A percentile compares a stretch with the other conserved stretches of the same genome.
These are phyloP conservation scores for Arrhamphus sclerolepis DNA, from an alignment of 2,797 vertebrate species.

Conservation along the genomic window DNA sequence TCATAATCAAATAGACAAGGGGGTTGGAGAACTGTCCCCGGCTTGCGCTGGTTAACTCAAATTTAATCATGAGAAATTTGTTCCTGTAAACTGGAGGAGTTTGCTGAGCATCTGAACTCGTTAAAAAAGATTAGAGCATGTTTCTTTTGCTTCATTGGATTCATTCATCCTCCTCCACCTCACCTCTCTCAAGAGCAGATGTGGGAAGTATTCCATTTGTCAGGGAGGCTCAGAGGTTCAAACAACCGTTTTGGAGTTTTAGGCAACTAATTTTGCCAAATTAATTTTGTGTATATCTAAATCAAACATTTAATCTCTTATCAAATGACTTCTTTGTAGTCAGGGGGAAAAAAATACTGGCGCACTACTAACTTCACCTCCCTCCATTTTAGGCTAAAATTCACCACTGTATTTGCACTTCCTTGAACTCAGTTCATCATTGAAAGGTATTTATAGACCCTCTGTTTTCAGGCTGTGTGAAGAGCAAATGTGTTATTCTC, in stretches of 20 bases:
- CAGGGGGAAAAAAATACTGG: not conserved
- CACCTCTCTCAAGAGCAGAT: no score
- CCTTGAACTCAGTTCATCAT: slow-evolving; percentile 7
- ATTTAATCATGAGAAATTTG: slow-evolving; percentile 7
- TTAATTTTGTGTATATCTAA: no score
- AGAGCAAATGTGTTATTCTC: slow-evolving; percentile 48
- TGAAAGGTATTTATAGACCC: slow-evolving; percentile 51
- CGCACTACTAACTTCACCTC: not conserved
- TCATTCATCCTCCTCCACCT: no score
- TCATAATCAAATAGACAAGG: slow-evolving; percentile 58
- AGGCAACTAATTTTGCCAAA: no score
- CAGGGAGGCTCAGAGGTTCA: no score
- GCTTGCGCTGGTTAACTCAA: slow-evolving; percentile 8
- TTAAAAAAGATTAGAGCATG: no score
- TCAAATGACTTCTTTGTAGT: not conserved
- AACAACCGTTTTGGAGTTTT: no score
- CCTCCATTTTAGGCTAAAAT: not conserved
- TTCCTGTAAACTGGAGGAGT: not conserved
- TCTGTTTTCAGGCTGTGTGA: slow-evolving; percentile 24
- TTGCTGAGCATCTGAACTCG: not conserved
- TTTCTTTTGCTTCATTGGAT: no score
- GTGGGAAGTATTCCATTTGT: no score
- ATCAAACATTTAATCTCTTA: not conserved
- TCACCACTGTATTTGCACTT: slow-evolving; percentile 12
- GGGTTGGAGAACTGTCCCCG: slow-evolving; percentile 20